A percentile compares a stretch with the other conserved stretches of the same genome.
Evolutionary conservation across 1,140 invertebrate genomes (phyloP).

Genomic region (Drosophila lacertosa): DNA sequence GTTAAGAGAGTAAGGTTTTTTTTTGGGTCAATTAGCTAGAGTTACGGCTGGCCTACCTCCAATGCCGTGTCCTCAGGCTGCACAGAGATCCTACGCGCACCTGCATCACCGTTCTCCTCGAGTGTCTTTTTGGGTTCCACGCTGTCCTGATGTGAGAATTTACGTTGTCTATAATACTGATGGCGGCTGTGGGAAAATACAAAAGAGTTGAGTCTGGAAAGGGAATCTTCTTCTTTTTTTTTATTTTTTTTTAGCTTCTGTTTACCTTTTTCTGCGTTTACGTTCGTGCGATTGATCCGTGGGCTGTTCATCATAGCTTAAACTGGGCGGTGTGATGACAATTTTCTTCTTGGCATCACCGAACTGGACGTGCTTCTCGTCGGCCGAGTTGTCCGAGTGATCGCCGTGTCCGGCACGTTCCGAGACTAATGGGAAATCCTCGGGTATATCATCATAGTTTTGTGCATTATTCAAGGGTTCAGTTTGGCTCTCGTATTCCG

Average conservation of each 20-base stretch:
- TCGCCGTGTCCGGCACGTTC: slow-evolving; percentile 82
- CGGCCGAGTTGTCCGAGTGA: slow-evolving; percentile 81
- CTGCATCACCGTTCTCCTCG: slow-evolving; percentile 83
- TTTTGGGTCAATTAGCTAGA: slow-evolving; percentile 21
- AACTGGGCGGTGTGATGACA: slow-evolving; percentile 71
- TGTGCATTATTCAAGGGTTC: slow-evolving; percentile 73
- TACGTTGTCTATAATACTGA: slow-evolving; percentile 88
- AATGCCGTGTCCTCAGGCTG: slow-evolving; percentile 91
- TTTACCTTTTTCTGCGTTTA: slow-evolving; percentile 82
- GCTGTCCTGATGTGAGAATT: slow-evolving; percentile 90
- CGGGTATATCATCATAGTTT: slow-evolving; percentile 85
- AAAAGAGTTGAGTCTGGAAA: background rate
- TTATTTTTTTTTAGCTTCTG: background rate
- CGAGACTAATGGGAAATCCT: slow-evolving; percentile 81
- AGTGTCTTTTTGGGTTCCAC: slow-evolving; percentile 77
- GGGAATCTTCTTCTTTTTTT: too few species aligned
- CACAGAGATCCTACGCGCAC: slow-evolving; percentile 86
- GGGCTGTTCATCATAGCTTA: slow-evolving; percentile 81
- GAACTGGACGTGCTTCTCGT: slow-evolving; percentile 83
- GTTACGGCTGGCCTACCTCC: slow-evolving; percentile 72
- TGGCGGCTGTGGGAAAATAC: slow-evolving; percentile 84
- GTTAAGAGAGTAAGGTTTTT: slow-evolving; percentile 19
- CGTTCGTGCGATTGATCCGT: slow-evolving; percentile 83
- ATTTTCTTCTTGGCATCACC: slow-evolving; percentile 73
- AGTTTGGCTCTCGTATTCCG: slow-evolving; percentile 79